These are phyloP conservation scores for Tupaia chinensis DNA, from an alignment of 2,113 vertebrate genomes.

Conservation along the genomic window DNA sequence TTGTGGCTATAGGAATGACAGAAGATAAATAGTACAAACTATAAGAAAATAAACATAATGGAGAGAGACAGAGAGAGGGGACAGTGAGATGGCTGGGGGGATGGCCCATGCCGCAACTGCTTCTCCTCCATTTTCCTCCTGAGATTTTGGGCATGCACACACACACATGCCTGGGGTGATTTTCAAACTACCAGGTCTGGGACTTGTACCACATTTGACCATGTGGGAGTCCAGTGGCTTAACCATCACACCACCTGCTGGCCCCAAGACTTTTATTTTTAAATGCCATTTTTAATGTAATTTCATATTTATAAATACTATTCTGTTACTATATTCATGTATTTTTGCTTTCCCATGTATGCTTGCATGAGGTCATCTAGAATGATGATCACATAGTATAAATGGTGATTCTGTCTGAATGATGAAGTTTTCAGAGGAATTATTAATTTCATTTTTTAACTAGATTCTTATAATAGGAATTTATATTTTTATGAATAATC, in stretches of 20 bases:
- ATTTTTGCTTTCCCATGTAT: not conserved
- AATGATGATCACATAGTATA: not conserved
- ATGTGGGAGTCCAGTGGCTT: too few relatives aligned
- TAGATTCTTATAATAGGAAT: not conserved
- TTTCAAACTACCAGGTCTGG: too few relatives aligned
- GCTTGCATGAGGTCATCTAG: not conserved
- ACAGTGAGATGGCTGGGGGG: too few relatives aligned
- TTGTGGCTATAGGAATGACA: not conserved
- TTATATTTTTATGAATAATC: not conserved
- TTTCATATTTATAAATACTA: not conserved
- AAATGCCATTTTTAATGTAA: not conserved
- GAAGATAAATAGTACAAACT: not conserved
- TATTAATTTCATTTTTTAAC: constrained; percentile 1
- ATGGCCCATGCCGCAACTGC: too few relatives aligned
- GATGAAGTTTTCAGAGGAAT: not conserved
- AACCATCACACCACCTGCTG: not conserved
- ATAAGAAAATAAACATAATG: not conserved
- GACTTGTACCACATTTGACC: too few relatives aligned
- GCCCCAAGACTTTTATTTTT: not conserved
- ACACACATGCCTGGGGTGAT: too few relatives aligned
- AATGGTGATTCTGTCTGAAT: not conserved
- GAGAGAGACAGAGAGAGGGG: not conserved
- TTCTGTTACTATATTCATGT: not conserved
- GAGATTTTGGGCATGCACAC: too few relatives aligned
- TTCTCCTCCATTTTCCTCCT: too few relatives aligned